Conservation (phyloP, 2,113 vertebrate species). For the Dicaeum eximium region DNA sequence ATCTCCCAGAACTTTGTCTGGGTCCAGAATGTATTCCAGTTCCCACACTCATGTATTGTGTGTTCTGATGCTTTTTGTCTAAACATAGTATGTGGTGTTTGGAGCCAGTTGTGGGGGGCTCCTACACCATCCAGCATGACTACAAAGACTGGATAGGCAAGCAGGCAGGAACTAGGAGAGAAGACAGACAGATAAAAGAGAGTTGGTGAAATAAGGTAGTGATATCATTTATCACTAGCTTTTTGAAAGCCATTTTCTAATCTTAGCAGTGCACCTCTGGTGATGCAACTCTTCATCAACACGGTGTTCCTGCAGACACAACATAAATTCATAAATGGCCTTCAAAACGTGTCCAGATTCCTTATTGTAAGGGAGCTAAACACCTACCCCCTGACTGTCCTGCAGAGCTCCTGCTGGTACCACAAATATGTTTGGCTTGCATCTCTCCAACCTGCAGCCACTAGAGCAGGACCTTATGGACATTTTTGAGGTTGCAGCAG, state of each 20-base stretch:
- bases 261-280: neutral
- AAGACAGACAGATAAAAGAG: neutral
- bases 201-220: neutral
- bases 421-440: neutral
- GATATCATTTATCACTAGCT: neutral
- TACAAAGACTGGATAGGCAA: neutral
- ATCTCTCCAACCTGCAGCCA: neutral
- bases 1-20: neutral
- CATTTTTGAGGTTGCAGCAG: neutral
- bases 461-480: neutral
- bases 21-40: neutral
- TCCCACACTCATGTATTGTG: neutral
- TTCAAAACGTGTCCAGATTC: neutral
- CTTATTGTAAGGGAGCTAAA: neutral
- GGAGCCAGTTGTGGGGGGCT: neutral
- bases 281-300: neutral
- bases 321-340: neutral
- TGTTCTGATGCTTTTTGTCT: neutral
- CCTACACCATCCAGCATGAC: neutral
- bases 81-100: neutral
- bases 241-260: neutral
- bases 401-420: neutral
- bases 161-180: neutral
- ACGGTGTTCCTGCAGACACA: neutral
- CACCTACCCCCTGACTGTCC: neutral